A percentile compares a stretch with the other conserved stretches of the same genome.
Conservation (phyloP, 2,888 invertebrate genomes). For the Leptura quadrifasciata region DNA sequence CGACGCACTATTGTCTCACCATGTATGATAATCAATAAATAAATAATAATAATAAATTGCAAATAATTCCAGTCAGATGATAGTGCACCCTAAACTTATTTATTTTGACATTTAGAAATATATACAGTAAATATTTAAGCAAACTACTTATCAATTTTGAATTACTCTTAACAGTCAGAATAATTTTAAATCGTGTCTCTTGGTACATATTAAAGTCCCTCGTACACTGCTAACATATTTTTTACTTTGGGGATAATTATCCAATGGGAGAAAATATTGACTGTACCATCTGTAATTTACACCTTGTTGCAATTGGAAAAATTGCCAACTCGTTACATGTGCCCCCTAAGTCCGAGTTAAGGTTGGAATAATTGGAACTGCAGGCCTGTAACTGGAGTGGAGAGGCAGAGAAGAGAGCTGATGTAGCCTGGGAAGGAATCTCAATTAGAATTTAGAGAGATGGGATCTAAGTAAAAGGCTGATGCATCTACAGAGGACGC, state of each 20-base stretch:
- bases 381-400: constrained; percentile 48
- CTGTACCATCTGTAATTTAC: constrained; percentile 55
- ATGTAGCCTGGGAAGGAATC: constrained; percentile 68
- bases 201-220: background rate
- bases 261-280: constrained; percentile 43
- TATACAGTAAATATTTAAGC: too few species aligned
- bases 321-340: constrained; percentile 56
- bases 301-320: constrained; percentile 54
- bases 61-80: too few species aligned
- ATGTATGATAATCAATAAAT: too few species aligned
- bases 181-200: too few species aligned
- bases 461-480: constrained; percentile 72
- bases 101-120: too few species aligned
- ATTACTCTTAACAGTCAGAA: too few species aligned
- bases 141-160: too few species aligned
- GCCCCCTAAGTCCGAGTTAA: constrained; percentile 55
- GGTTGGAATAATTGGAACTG: constrained; percentile 56
- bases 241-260: constrained; percentile 34
- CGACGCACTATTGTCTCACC: too few species aligned
- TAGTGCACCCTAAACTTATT: too few species aligned
- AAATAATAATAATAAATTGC: too few species aligned
- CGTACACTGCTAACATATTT: background rate
- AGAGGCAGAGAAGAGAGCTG: constrained; percentile 33
- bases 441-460: constrained; percentile 72
- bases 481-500: constrained; percentile 69